Evolutionary conservation across 2,888 invertebrate genomes (phyloP).

Genomic region (Metallyticus violacea): DNA sequence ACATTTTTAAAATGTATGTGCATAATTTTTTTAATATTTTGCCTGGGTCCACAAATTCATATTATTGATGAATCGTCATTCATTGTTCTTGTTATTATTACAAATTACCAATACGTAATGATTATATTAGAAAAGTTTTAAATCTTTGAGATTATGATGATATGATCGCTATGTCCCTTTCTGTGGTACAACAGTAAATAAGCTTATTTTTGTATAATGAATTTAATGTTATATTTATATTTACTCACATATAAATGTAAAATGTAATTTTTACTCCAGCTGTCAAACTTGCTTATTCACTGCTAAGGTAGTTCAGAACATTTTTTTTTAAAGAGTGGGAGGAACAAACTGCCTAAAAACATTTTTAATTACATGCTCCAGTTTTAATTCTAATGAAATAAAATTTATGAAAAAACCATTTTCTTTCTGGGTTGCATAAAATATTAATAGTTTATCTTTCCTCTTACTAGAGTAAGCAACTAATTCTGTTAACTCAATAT

Average conservation of each 20-base stretch:
- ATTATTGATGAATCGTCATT: not conserved
- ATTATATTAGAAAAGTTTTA: not conserved
- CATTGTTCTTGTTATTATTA: not conserved
- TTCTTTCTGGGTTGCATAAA: no score
- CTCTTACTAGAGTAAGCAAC: no score
- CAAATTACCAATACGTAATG: not conserved
- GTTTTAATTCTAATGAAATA: no score
- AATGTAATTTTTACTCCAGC: not conserved
- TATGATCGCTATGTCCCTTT: not conserved
- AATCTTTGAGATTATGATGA: not conserved
- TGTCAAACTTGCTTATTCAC: not conserved
- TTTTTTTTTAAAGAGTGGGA: not conserved
- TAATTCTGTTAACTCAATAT: no score
- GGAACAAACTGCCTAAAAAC: no score
- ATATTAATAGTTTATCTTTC: no score
- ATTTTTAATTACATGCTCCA: no score
- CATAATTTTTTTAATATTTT: not conserved
- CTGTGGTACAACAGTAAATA: not conserved
- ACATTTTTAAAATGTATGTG: not conserved
- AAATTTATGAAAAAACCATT: no score
- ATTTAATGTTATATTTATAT: not conserved
- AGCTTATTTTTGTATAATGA: not conserved
- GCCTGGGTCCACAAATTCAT: slow-evolving; percentile 2
- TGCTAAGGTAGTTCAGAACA: not conserved
- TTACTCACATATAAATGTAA: not conserved